Evolutionary conservation across 1,140 invertebrate genomes (phyloP), one percentile per base, ranked within the genome.

Genomic region (Lithobius niger): DNA sequence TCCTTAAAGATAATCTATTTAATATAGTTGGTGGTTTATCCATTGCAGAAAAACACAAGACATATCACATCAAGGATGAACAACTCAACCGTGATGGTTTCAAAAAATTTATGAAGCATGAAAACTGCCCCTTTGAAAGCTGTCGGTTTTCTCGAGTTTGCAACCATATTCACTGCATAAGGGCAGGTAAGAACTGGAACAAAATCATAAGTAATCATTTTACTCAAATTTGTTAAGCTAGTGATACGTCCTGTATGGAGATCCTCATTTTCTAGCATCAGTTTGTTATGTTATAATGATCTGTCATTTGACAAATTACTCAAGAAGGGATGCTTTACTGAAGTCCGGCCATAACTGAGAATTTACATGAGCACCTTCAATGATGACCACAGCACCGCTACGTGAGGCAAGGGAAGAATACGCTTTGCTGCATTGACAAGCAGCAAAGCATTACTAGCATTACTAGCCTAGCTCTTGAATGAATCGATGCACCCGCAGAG

Each of bases 21-120:
- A n/a, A n/a, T n/a, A n/a, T n/a, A n/a, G n/a, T n/a, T n/a, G n/a
- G n/a, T n/a, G n/a, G n/a, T n/a, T n/a, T n/a, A n/a, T n/a, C n/a
- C n/a, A n/a, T n/a, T n/a, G n/a, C 74, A 97, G 94, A 98, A 74
- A 98, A 98, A 76, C 95, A 98, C 76, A 98, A 97, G 69, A 88
- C 91, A 0, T 97, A 97, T 65, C 95, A 98, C 71, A 90, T 96
- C 62, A 97, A 97, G 71, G 93, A 98, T 70, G 92, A 96, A 66
- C 88, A 96, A 62, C 72, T 97, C 27, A 86, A 85, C 13, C 82
- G 89, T 59, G 95, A 97, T 68, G 94, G 94, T 2, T 98, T 97
- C 74, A 97, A 97, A 68, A 98, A 98, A 69, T 97, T 96, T 67
- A 92, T 97, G 82, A 97, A 97, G 69, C 93, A 92, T 61, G 94